Base-by-base conservation (phyloP, 1,140 invertebrate genomes). In the Drosophila nigrodunni region DNA sequence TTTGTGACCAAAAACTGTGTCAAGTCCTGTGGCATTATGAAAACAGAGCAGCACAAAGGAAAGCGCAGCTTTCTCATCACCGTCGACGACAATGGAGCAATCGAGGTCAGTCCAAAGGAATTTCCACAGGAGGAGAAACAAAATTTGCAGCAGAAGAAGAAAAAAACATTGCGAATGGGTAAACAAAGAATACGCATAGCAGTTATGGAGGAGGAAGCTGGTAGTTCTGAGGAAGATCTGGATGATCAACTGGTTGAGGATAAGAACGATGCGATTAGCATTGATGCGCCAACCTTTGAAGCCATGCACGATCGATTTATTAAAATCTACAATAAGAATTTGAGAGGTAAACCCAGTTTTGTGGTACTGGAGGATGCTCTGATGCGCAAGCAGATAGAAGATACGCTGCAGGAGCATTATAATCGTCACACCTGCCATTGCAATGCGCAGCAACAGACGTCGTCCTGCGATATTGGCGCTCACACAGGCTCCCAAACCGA, bases 331-430 rank as follows among this genome's bases (percentile, higher is more conserved):
- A 73, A 82, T 11, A 74, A 73, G 41, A 64, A 74, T 8, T 9
- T 72, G 11, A 34, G 15, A 0, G 67, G 54, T 37, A 82, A 81
- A 4, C 79, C 82, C 0, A 76, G 79, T 1, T 87, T 87, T 67
- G 55, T 87, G 11, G 67, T 86, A 1, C 55, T 87, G 1, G 64
- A 87, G 34, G 82, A 85, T 41, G 60, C 58, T 0, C 25, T 57
- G n/a, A 34, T 67, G 10, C 62, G 65, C 15, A 68, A 64, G 13
- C 59, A 71, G 0, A 49, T 75, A 8, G 60, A 62, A 11, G 34
- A 87, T 1, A 60, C 57, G 4, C n/a, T 74, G 1, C 66, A 75
- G 50, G 54, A 18, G 10, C 54, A 46, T 7, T 49, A 30, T 11
- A n/a, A 7, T 2, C 34, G 41, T 9, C 30, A 46, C 15, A 15